Evolutionary conservation across 2,888 invertebrate species (phyloP).

Genomic region (Drosophila paramelanica): DNA sequence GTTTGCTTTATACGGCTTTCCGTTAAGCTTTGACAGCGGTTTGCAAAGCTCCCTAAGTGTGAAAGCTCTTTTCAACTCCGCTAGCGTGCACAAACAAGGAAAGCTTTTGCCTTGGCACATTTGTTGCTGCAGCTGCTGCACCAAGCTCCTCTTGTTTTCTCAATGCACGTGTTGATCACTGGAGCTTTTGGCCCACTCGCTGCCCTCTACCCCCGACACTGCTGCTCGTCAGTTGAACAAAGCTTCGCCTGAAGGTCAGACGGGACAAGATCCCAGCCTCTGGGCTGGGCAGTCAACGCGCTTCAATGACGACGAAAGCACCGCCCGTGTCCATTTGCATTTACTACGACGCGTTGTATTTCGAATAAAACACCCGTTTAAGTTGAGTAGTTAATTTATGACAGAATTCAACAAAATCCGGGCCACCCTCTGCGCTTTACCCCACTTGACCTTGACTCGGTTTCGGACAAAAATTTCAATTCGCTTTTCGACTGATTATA

Average conservation of each 20-base stretch:
- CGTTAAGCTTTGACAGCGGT: background rate
- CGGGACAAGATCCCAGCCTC: constrained; percentile 55
- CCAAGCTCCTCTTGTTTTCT: background rate
- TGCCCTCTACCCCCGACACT: constrained; percentile 8
- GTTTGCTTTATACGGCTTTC: background rate
- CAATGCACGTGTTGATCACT: constrained; percentile 35
- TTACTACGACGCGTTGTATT: constrained; percentile 58
- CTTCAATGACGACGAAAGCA: constrained; percentile 72
- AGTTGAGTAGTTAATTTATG: constrained; percentile 30
- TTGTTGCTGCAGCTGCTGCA: background rate
- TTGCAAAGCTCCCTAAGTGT: background rate
- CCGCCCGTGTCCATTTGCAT: constrained; percentile 46
- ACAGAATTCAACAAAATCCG: background rate
- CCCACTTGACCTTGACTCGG: constrained; percentile 44
- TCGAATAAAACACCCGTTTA: constrained; percentile 29
- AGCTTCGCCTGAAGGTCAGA: constrained; percentile 72
- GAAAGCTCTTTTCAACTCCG: constrained; percentile 16
- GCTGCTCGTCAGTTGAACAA: constrained; percentile 4
- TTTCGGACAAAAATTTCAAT: constrained; percentile 42
- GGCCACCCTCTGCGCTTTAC: constrained; percentile 11
- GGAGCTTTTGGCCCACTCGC: constrained; percentile 6
- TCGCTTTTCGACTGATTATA: constrained; percentile 28
- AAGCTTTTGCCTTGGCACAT: constrained; percentile 26
- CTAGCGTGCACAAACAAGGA: background rate
- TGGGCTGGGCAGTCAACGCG: constrained; percentile 62